Evolutionary conservation across 2,797 vertebrate genomes (phyloP).

Genomic region (Leucoraja ocellata): DNA sequence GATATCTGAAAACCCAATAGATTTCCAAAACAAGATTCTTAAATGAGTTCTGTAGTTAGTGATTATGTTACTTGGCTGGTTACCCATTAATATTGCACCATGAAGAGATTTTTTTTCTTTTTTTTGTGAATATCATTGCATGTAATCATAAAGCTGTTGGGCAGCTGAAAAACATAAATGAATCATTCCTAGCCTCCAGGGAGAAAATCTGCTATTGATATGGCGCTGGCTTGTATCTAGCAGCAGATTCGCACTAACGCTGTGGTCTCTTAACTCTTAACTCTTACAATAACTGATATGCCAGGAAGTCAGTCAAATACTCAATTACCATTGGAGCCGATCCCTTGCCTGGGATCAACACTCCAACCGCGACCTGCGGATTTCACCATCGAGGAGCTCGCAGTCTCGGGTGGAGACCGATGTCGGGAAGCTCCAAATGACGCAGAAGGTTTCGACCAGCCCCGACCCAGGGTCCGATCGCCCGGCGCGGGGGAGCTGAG

Average conservation of each 20-base stretch:
- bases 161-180: neutral
- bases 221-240: neutral
- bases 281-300: neutral
- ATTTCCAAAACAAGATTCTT: neutral
- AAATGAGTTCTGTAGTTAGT: neutral
- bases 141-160: neutral
- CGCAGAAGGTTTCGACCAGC: no score
- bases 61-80: no score
- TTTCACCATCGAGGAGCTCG: no score
- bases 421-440: no score
- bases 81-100: no score
- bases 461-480: no score
- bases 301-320: no score
- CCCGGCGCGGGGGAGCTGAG: no score
- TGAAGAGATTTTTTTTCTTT: neutral
- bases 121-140: neutral
- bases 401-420: no score
- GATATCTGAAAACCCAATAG: neutral
- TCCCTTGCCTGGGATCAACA: no score
- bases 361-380: no score
- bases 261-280: neutral
- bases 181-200: neutral
- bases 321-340: no score
- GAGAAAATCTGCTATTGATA: neutral
- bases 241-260: neutral